Evolutionary conservation across 1,140 invertebrate genomes (phyloP).

Genomic region (Panagrolaimus sp.): DNA sequence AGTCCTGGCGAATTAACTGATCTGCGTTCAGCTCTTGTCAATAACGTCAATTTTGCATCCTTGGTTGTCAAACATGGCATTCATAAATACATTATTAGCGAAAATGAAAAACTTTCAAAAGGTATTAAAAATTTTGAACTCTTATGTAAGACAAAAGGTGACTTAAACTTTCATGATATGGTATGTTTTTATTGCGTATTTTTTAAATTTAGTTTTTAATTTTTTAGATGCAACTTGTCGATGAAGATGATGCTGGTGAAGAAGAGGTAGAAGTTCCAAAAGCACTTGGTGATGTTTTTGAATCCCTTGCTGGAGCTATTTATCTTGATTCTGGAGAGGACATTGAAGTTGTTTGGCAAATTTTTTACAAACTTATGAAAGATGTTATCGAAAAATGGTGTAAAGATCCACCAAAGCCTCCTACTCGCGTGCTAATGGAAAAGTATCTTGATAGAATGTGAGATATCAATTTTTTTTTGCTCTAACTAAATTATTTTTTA

Average conservation of each 20-base stretch:
- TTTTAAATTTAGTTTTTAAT: no score
- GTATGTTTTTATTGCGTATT: no score
- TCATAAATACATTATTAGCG: constrained; percentile 68
- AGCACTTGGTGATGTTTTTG: constrained; percentile 93
- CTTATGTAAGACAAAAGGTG: constrained; percentile 23
- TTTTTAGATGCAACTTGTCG: no score
- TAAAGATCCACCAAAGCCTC: constrained; percentile 92
- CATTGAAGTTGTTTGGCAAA: constrained; percentile 87
- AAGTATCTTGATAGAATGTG: no score
- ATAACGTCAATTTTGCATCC: constrained; percentile 97
- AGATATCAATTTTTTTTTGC: no score
- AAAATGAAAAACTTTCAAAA: constrained; percentile 65
- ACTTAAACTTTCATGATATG: no score
- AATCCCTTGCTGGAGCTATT: constrained; percentile 93
- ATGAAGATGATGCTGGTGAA: constrained; percentile 48
- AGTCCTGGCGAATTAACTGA: constrained; percentile 91
- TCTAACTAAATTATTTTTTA: no score
- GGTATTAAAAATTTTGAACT: background rate
- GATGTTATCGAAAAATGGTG: constrained; percentile 88
- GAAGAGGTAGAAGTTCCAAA: constrained; percentile 97
- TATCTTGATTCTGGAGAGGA: constrained; percentile 87
- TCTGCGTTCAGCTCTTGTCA: constrained; percentile 90
- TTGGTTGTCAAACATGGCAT: constrained; percentile 69
- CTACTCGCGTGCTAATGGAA: constrained; percentile 76
- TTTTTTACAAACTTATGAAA: constrained; percentile 90